Base-by-base conservation (phyloP, 2,888 invertebrate genomes). In the Emesis furor region DNA sequence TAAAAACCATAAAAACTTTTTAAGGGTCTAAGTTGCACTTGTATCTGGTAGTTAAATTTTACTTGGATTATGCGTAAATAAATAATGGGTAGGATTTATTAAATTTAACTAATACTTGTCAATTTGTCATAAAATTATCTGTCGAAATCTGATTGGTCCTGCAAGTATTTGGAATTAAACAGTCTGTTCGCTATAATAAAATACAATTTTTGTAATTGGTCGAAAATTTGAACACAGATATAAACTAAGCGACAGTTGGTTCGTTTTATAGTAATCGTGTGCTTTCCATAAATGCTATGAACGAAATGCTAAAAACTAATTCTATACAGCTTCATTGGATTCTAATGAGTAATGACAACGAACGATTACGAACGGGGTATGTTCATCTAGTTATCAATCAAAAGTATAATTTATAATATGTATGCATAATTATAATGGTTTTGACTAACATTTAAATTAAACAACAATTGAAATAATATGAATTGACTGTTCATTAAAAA, bases 111-210 rank as follows among this genome's bases (percentile, higher is more conserved):
- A 89, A 90, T 92, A 96, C 95, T 95, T 96, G 96, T 94, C 96
- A 96, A 96, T 95, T 96, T 95, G 89, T 91, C 92, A 91, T 92
- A 90, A 93, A 94, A 95, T 93, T 96, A 96, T 96, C 93, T 95
- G 97, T 95, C 95, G 93, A 80, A 89, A 90, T 92, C 86, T 92
- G 88, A 96, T 96, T 96, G 96, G 96, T 94, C 94, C 95, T 94
- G 83, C 92, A 76, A 84, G 75, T 79, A 82, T 71, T 78, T 79
- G 91, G 91, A 93, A 91, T 91, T 92, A 90, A 90, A 37, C 35
- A 35, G 73, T 76, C 78, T 85, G 86, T 88, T 91, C 81, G 83
- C 73, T 59, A 65, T 81, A 24, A 14, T 39, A 75, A n/a, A 14
- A 17, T 69, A 59, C 46, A 78, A 73, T 79, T 77, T 76, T 81